phyloP scores from a whole-genome alignment of 2,888 invertebrate genomes.

The Brachypalpus laphriformis region DNA sequence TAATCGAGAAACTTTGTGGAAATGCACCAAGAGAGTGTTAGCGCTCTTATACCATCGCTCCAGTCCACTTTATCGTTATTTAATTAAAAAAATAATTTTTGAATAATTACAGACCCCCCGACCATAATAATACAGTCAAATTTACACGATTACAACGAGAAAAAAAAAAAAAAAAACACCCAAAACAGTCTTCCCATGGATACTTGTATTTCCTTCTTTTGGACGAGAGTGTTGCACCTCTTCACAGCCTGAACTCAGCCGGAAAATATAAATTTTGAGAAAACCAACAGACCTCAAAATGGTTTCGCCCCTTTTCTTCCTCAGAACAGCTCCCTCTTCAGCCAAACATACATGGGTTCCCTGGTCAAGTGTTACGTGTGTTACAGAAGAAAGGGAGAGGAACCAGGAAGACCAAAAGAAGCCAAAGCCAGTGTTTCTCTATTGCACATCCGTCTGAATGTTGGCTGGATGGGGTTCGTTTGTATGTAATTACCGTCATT shows the following conservation, averaged over 20 bases:
- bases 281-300: slow-evolving; percentile 70
- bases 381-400: not conserved
- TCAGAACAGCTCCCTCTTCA: too few relatives aligned
- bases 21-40: too few relatives aligned
- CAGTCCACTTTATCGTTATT: not conserved
- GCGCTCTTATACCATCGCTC: not conserved
- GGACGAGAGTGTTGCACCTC: too few relatives aligned
- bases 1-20: too few relatives aligned
- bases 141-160: not conserved
- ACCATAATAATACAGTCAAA: slow-evolving; percentile 3
- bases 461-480: not conserved
- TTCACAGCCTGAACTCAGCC: slow-evolving; percentile 32
- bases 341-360: not conserved
- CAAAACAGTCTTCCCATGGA: not conserved
- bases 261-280: slow-evolving; percentile 65
- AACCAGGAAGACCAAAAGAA: slow-evolving; percentile 9
- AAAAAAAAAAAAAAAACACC: not conserved
- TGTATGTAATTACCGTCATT: slow-evolving; percentile 62
- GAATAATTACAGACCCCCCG: slow-evolving; percentile 3
- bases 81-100: slow-evolving; percentile 6
- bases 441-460: slow-evolving; percentile 34
- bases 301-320: slow-evolving; percentile 45
- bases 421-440: slow-evolving; percentile 15
- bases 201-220: too few relatives aligned
- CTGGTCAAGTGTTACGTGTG: not conserved